Evolutionary conservation across 2,113 vertebrate species (phyloP).

Genomic region (Copsychus sechellarum): DNA sequence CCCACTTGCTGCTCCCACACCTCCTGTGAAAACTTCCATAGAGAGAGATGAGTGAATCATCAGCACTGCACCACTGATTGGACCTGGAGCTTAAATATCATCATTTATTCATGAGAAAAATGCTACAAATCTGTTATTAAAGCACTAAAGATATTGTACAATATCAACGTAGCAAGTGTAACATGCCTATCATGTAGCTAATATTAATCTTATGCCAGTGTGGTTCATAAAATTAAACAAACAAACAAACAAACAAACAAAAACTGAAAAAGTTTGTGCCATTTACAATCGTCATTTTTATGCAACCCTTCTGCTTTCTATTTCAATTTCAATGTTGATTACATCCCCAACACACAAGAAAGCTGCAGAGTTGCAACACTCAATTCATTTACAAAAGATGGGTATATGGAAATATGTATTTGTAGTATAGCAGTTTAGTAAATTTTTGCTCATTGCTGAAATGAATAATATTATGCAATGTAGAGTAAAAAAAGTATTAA

Average conservation of each 20-base stretch:
- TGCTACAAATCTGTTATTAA: neutral
- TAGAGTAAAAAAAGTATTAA: neutral
- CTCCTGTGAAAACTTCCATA: neutral
- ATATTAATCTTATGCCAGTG: neutral
- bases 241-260: rapidly evolving
- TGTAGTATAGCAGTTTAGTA: neutral
- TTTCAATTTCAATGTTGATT: neutral
- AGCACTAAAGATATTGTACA: neutral
- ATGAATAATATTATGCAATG: neutral
- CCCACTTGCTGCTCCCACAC: neutral
- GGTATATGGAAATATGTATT: neutral
- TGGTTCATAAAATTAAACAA: neutral
- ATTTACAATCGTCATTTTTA: neutral
- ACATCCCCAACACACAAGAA: neutral
- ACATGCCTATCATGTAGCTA: neutral
- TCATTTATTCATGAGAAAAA: neutral
- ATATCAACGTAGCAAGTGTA: neutral
- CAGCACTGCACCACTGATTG: neutral
- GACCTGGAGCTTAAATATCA: neutral
- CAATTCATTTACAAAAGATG: neutral
- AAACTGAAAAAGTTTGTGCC: neutral
- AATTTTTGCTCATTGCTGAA: neutral
- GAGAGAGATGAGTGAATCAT: neutral
- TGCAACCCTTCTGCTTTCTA: neutral
- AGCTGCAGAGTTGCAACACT: neutral